Conservation (phyloP, 1,140 invertebrate genomes). For the Theocolax elegans region DNA sequence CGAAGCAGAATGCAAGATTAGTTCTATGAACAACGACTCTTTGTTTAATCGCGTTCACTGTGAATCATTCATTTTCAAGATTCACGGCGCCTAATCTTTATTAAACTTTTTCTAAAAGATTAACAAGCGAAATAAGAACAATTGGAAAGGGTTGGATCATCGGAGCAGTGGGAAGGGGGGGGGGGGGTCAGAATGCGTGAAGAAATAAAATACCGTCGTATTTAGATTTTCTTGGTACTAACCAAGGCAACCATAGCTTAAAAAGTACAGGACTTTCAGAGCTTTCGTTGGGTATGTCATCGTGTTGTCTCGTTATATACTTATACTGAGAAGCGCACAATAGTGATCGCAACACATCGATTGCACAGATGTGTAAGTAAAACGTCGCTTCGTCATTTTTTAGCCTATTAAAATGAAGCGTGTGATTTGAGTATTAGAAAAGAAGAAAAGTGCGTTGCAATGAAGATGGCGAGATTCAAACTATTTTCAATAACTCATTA, state of each 20-base stretch:
- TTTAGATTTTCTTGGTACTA: constrained; percentile 31
- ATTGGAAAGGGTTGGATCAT: no score
- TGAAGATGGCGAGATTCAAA: no score
- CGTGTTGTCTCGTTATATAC: not conserved
- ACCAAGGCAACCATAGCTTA: constrained; percentile 16
- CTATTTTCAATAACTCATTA: no score
- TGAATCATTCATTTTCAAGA: constrained; percentile 22
- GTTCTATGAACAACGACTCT: not conserved
- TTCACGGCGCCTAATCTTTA: constrained; percentile 19
- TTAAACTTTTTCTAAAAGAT: constrained; percentile 17
- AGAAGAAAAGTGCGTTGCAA: not conserved
- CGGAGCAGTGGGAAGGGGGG: not conserved
- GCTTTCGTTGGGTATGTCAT: constrained; percentile 3
- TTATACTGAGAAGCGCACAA: constrained; percentile 23
- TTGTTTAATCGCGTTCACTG: constrained; percentile 15
- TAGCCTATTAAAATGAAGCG: not conserved
- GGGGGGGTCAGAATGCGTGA: not conserved
- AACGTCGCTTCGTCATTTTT: constrained; percentile 11
- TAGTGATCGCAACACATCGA: not conserved
- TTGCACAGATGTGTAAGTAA: not conserved
- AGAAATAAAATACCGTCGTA: constrained; percentile 14
- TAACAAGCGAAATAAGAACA: constrained; percentile 4
- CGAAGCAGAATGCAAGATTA: not conserved
- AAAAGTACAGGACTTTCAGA: constrained; percentile 13
- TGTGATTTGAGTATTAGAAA: not conserved